Evolutionary conservation across 2,113 vertebrate species (phyloP).

Genomic region (Peromyscus maniculatus): DNA sequence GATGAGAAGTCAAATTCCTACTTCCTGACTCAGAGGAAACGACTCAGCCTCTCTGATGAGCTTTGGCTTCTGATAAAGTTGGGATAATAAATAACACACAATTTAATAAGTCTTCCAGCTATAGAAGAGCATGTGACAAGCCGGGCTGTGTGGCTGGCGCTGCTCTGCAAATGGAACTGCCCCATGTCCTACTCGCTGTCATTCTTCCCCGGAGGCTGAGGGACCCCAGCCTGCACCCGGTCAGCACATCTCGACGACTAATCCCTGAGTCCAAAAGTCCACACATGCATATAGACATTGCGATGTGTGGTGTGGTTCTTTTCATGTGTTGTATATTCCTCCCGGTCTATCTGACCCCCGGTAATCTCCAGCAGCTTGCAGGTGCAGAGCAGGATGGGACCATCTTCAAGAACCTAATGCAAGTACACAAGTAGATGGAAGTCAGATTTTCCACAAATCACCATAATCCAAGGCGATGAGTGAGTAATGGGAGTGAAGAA

Average conservation of each 20-base stretch:
- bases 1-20: no score
- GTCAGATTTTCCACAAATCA: background rate
- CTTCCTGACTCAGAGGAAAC: background rate
- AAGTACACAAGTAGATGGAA: background rate
- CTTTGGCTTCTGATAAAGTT: background rate
- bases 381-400: background rate
- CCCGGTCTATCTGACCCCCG: background rate
- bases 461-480: background rate
- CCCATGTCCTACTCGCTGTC: background rate
- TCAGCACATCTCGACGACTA: accelerated
- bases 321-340: background rate
- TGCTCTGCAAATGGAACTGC: background rate
- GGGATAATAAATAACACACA: background rate
- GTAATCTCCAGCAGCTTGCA: background rate
- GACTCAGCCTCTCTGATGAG: background rate
- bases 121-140: background rate
- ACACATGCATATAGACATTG: background rate
- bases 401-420: background rate
- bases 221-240: accelerated
- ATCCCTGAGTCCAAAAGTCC: background rate
- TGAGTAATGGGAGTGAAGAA: background rate
- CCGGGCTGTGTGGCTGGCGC: no score
- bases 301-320: no score
- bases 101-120: background rate
- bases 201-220: accelerated